phyloP scores from a whole-genome alignment of 2,888 invertebrate genomes.

The Agrochola macilenta region DNA sequence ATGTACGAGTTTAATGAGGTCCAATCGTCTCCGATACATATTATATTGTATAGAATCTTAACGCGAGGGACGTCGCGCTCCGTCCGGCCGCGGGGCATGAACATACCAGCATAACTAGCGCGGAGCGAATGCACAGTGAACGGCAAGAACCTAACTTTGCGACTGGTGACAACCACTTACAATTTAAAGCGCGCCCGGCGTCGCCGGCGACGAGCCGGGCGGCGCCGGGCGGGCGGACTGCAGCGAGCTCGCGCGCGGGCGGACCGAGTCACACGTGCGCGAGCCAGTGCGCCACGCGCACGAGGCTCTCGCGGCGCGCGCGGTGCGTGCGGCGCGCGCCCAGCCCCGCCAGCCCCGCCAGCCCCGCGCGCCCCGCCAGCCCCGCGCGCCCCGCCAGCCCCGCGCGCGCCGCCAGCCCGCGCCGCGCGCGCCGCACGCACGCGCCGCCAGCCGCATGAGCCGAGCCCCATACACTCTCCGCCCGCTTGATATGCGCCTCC shows the following conservation, averaged over 20 bases:
- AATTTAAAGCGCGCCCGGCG: conserved; percentile 26
- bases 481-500: conserved; percentile 78
- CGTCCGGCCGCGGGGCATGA: conserved; percentile 79
- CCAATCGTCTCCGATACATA: conserved; percentile 84
- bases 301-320: conserved; percentile 26
- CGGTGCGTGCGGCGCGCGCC: conserved; percentile 38
- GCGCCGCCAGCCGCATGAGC: conserved; percentile 39
- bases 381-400: conserved; percentile 31
- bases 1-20: conserved; percentile 88
- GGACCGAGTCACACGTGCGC: conserved; percentile 50
- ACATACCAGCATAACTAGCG: conserved; percentile 87
- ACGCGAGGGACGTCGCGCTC: conserved; percentile 47
- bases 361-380: conserved; percentile 9
- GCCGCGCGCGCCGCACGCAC: conserved; percentile 18
- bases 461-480: conserved; percentile 46
- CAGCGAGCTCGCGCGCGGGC: not conserved
- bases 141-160: conserved; percentile 68
- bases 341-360: not conserved
- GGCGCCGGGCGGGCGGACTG: not conserved
- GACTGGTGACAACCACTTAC: conserved; percentile 59
- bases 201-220: not conserved
- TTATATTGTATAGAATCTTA: conserved; percentile 40
- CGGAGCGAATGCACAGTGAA: conserved; percentile 66
- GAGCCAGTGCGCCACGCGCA: conserved; percentile 55
- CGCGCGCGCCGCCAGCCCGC: conserved; percentile 15